Evolutionary conservation across 2,888 invertebrate genomes (phyloP), one percentile per base, ranked within the genome.

Genomic region (Podabrus alpinus): DNA sequence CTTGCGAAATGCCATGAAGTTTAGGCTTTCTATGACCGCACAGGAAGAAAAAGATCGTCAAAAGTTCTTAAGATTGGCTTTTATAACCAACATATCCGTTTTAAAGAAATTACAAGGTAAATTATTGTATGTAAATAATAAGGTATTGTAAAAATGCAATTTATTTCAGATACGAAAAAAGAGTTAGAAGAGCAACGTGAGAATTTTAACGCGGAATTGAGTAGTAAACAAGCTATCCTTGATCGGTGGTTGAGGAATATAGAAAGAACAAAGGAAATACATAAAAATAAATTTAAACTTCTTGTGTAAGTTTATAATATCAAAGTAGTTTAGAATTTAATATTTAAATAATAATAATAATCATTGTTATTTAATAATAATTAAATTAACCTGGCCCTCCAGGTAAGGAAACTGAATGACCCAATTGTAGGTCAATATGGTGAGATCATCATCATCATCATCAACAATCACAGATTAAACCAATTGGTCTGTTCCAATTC

Each of bases 41-140:
- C 88, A 87, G 1, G 89, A 89, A 69, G 90, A 90, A 78, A 83
- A 89, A 9, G 82, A 85, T 0, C 84, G 84, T 11, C 89, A 89
- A 79, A 83, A 89, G 10, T 83, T 83, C 66, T 86, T 88, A 0
- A 87, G 87, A 77, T 88, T 87, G 74, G 82, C 89, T 19, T 88
- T 88, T 79, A 83, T 81, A 0, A 88, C 88, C 3, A 90, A 90
- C 78, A 83, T 85, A 19, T 15, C n/a, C 7, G 13, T 25, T 7
- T n/a, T 45, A 7, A 1, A 45, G 9, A 45, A 45, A n/a, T n/a
- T 45, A 2, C 0, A 45, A 45, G 2, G 45, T 45, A 45, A n/a
- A 45, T 2, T n/a, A 45, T 45, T 7, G 7, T 9, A 4, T 45
- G 5, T 45, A n/a, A 45, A 45, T 24, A 24, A 24, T 9, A 2